Evolutionary conservation across 2,888 invertebrate species (phyloP).

Genomic region (Xestoiulus laeticollis): DNA sequence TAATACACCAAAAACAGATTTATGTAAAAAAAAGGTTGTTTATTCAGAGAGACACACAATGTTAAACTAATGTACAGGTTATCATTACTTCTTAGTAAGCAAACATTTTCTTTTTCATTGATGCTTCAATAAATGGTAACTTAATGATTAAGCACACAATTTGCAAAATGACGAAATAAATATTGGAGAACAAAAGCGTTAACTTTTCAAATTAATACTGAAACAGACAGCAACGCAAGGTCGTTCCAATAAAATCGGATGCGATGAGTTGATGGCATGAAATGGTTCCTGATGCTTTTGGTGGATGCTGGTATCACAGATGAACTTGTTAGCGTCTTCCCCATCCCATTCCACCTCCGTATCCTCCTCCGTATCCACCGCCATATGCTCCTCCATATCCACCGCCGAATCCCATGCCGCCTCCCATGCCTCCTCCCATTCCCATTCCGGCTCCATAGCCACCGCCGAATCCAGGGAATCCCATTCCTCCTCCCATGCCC

Average conservation of each 20-base stretch:
- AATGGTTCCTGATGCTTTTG: background rate
- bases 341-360: conserved; percentile 7
- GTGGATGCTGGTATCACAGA: background rate
- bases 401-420: background rate
- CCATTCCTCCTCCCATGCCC: background rate
- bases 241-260: too few species aligned
- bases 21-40: background rate
- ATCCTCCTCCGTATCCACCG: background rate
- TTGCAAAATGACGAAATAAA: too few species aligned
- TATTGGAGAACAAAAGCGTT: background rate
- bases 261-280: background rate
- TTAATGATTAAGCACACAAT: too few species aligned
- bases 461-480: background rate
- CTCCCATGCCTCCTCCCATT: conserved; percentile 13
- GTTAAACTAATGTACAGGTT: background rate
- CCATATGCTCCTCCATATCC: conserved; percentile 3
- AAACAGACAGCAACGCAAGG: background rate
- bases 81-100: background rate
- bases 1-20: too few species aligned
- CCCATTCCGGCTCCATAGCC: conserved; percentile 3
- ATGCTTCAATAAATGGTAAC: background rate
- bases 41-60: background rate
- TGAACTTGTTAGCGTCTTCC: background rate
- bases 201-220: background rate
- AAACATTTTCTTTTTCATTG: background rate